Conservation (phyloP, 2,113 vertebrate species). For the Petrocephalus zakoni region DNA sequence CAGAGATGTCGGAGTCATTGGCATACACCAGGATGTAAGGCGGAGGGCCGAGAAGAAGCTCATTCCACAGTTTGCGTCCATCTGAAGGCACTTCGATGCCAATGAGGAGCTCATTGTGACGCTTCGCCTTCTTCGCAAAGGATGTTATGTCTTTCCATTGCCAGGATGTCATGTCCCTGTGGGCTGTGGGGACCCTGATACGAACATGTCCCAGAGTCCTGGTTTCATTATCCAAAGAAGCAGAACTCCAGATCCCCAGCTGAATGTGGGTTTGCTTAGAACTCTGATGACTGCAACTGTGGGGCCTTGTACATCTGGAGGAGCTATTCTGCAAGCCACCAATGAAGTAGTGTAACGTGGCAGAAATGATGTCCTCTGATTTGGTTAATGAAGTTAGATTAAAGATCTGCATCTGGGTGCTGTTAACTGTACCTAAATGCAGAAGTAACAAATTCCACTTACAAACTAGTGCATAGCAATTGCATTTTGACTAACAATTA, state of each 20-base stretch:
- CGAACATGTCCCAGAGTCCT: conserved; percentile 66
- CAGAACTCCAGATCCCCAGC: conserved; percentile 75
- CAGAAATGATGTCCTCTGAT: conserved; percentile 85
- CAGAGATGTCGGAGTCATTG: conserved; percentile 86
- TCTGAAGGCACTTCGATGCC: conserved; percentile 65
- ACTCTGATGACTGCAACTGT: conserved; percentile 44
- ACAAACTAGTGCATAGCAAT: conserved; percentile 12
- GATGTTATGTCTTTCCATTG: conserved; percentile 84
- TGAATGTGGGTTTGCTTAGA: conserved; percentile 59
- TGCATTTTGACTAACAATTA: conserved; percentile 23
- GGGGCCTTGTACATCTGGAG: conserved; percentile 47
- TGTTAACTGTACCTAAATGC: conserved; percentile 61
- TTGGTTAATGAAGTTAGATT: conserved; percentile 87
- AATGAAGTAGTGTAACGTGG: conserved; percentile 76
- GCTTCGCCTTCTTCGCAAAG: conserved; percentile 70
- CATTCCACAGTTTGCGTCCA: conserved; percentile 52
- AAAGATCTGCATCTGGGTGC: conserved; percentile 71
- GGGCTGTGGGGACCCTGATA: conserved; percentile 61
- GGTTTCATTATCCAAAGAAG: conserved; percentile 53
- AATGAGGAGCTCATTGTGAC: conserved; percentile 68
- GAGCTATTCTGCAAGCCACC: conserved; percentile 63
- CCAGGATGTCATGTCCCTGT: conserved; percentile 70
- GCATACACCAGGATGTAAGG: conserved; percentile 92
- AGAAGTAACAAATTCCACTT: conserved; percentile 17
- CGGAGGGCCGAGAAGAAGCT: conserved; percentile 53